Percentiles rank a stretch among this genome's conserved stretches.
These are phyloP conservation scores for Sympetrum striolatum DNA, from an alignment of 2,888 invertebrate genomes.

Conservation along the genomic window DNA sequence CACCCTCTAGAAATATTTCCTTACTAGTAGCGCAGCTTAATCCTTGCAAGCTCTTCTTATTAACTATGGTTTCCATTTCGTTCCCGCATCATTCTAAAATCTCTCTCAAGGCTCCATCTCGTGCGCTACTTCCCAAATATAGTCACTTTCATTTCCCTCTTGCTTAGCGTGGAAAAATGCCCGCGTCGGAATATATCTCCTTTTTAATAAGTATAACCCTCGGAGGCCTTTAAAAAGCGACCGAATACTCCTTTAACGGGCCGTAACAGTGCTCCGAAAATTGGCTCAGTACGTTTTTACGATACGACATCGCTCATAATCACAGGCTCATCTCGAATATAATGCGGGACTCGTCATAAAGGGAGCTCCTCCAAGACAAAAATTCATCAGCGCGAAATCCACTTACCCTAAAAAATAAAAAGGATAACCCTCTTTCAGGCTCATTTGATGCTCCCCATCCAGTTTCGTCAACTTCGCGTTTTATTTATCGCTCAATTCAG, in stretches of 20 bases:
- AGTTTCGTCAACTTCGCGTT: slow-evolving; percentile 19
- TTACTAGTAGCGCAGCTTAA: too few species aligned
- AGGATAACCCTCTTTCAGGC: not conserved
- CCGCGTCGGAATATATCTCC: too few species aligned
- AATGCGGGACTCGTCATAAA: slow-evolving; percentile 24
- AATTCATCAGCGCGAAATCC: slow-evolving; percentile 36
- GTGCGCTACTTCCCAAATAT: too few species aligned
- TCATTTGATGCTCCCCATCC: not conserved
- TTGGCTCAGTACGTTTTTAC: slow-evolving; percentile 33
- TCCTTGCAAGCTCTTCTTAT: too few species aligned
- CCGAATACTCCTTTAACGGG: slow-evolving; percentile 20
- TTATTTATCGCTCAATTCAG: slow-evolving; percentile 38
- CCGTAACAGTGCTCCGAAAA: slow-evolving; percentile 13
- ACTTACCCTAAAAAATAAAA: not conserved
- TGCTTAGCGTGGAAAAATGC: too few species aligned
- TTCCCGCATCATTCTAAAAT: too few species aligned
- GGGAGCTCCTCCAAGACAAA: slow-evolving; percentile 2
- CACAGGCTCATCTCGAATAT: slow-evolving; percentile 27
- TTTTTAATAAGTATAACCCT: not conserved
- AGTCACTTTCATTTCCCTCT: too few species aligned
- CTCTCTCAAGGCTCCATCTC: too few species aligned
- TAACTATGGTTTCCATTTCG: too few species aligned
- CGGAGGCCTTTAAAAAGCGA: not conserved
- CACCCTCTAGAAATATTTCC: too few species aligned
- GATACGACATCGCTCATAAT: slow-evolving; percentile 28